Evolutionary conservation across 2,888 invertebrate species (phyloP).

Genomic region (Axea sp.): DNA sequence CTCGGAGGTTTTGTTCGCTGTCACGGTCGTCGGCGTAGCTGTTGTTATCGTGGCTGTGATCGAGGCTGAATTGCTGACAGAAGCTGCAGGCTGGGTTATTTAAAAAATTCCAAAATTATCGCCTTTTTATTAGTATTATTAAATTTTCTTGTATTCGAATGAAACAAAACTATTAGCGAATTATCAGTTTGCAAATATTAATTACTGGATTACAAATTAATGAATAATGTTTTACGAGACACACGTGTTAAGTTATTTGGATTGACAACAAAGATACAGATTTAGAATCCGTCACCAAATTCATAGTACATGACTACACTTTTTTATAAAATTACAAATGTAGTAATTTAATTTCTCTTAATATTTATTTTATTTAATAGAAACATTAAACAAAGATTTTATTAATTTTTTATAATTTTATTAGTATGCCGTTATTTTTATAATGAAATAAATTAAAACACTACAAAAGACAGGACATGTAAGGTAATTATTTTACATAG

Average conservation of each 20-base stretch:
- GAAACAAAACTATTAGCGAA: neutral
- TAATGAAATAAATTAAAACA: too few relatives aligned
- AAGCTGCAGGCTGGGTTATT: constrained; percentile 76
- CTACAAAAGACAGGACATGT: too few relatives aligned
- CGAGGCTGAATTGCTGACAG: constrained; percentile 77
- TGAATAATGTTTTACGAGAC: constrained; percentile 14
- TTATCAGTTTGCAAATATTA: constrained; percentile 8
- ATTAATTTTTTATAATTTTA: too few relatives aligned
- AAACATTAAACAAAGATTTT: too few relatives aligned
- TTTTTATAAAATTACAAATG: too few relatives aligned
- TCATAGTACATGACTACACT: too few relatives aligned
- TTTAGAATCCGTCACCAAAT: constrained; percentile 33
- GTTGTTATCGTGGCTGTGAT: constrained; percentile 82
- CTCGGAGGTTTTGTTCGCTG: constrained; percentile 77
- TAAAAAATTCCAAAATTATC: constrained; percentile 66
- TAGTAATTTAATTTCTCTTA: too few relatives aligned
- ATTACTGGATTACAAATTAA: constrained; percentile 18
- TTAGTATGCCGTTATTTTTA: too few relatives aligned
- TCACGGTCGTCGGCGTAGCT: constrained; percentile 80
- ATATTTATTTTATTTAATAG: too few relatives aligned
- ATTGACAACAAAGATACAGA: too few relatives aligned
- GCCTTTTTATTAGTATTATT: constrained; percentile 59
- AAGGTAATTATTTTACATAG: too few relatives aligned
- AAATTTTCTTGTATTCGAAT: constrained; percentile 30
- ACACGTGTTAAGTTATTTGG: constrained; percentile 26